Conservation (phyloP, 2,113 vertebrate genomes). For the Thymallus thymallus region DNA sequence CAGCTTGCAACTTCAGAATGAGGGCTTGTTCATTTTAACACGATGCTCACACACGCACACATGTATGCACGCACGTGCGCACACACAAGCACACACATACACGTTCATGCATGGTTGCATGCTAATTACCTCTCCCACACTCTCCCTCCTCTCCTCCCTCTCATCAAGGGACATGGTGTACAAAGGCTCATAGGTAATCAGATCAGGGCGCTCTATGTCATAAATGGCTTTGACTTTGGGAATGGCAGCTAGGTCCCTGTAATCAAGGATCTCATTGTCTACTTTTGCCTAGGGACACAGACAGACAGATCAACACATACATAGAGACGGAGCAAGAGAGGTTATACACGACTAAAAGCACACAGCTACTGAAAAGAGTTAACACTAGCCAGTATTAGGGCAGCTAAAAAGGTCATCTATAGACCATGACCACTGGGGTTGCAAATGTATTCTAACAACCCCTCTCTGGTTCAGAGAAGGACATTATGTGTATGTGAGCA, state of each 20-base stretch:
- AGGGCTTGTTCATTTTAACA: background rate
- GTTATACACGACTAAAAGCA: conserved; percentile 51
- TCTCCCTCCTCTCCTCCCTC: conserved; percentile 81
- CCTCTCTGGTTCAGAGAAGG: too few relatives aligned
- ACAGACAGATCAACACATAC: conserved; percentile 62
- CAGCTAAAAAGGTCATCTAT: too few relatives aligned
- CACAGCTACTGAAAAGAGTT: conserved; percentile 4
- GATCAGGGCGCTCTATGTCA: conserved; percentile 89
- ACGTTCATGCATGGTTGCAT: conserved; percentile 24
- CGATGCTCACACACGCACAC: conserved; percentile 16
- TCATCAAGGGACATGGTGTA: conserved; percentile 83
- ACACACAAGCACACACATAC: conserved; percentile 18
- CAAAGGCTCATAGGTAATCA: conserved; percentile 88
- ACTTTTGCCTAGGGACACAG: conserved; percentile 87
- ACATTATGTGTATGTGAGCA: too few relatives aligned
- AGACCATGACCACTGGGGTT: too few relatives aligned
- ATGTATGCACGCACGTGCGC: background rate
- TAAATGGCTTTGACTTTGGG: conserved; percentile 94
- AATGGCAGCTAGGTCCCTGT: conserved; percentile 89
- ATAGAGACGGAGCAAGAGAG: conserved; percentile 50
- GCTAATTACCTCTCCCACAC: conserved; percentile 92
- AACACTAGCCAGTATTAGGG: conserved; percentile 15
- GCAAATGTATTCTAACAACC: too few relatives aligned
- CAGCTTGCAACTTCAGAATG: background rate
- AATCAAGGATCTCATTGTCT: conserved; percentile 92